Percentiles rank a stretch among this genome's conserved stretches.
These are phyloP conservation scores for Balanococcus diminutus DNA, from an alignment of 2,888 invertebrate genomes.

Conservation along the genomic window DNA sequence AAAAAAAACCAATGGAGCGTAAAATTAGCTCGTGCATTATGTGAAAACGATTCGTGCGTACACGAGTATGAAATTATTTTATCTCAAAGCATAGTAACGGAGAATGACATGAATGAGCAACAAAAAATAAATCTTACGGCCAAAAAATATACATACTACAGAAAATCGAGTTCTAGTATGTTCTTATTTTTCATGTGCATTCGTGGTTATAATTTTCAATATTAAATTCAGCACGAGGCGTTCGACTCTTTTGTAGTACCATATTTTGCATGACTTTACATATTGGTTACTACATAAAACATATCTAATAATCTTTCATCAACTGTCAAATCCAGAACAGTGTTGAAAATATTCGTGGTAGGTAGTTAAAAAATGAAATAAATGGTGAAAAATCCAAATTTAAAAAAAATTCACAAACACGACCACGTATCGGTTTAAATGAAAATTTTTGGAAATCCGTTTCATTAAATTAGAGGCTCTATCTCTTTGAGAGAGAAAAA, in stretches of 20 bases:
- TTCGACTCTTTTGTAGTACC: neutral
- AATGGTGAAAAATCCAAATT: too few relatives aligned
- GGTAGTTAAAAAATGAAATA: too few relatives aligned
- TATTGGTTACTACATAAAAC: neutral
- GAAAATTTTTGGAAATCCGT: too few relatives aligned
- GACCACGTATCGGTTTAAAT: too few relatives aligned
- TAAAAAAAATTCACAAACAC: too few relatives aligned
- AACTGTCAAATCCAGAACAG: too few relatives aligned
- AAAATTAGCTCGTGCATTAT: neutral
- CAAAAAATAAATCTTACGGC: neutral
- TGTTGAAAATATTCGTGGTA: too few relatives aligned
- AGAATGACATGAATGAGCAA: neutral
- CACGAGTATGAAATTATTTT: neutral
- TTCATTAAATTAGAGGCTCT: too few relatives aligned
- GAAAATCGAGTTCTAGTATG: neutral
- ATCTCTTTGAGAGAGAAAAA: too few relatives aligned
- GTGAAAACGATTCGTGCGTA: neutral
- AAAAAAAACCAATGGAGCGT: neutral
- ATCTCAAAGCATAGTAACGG: neutral
- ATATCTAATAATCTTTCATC: too few relatives aligned
- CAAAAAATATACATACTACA: neutral
- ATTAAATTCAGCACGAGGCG: neutral
- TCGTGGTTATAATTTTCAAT: neutral
- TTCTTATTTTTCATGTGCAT: conserved; percentile 3
- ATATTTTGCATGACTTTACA: neutral